These are phyloP conservation scores for Pagetopsis macropterus DNA, from an alignment of 2,797 vertebrate genomes.

Conservation along the genomic window DNA sequence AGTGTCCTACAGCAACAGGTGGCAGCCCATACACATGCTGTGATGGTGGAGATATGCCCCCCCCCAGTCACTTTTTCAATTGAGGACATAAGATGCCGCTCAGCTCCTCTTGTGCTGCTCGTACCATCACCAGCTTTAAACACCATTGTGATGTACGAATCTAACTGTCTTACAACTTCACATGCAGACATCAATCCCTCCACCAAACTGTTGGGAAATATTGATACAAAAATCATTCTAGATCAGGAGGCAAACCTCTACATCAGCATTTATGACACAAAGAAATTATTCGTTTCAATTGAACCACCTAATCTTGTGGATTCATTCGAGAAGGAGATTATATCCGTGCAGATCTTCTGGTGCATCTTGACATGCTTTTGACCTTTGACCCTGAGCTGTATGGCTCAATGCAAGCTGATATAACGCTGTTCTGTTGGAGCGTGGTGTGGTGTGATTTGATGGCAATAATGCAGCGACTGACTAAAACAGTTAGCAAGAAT, in stretches of 20 bases:
- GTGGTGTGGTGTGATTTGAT: background rate
- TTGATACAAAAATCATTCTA: background rate
- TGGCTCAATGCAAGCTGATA: background rate
- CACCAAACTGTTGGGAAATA: background rate
- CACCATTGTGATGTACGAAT: background rate
- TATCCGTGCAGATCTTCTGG: background rate
- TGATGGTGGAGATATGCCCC: slow-evolving; percentile 24
- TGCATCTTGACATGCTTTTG: background rate
- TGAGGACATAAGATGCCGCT: slow-evolving; percentile 3
- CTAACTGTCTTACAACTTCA: background rate
- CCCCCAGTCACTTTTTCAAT: slow-evolving; percentile 31
- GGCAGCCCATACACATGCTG: slow-evolving; percentile 47
- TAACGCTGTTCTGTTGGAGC: background rate
- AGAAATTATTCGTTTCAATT: background rate
- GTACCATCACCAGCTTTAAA: slow-evolving; percentile 2
- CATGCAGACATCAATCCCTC: background rate
- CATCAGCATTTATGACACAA: background rate
- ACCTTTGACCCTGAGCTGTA: background rate
- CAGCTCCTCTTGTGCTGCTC: background rate
- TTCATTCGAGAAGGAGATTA: background rate
- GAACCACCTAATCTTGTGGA: background rate
- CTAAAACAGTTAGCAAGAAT: background rate
- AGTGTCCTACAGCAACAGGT: slow-evolving; percentile 77
- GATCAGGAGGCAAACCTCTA: background rate
- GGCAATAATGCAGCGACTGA: background rate